Base-by-base conservation (phyloP, 2,888 invertebrate species). In the Drosophila stalkeri region DNA sequence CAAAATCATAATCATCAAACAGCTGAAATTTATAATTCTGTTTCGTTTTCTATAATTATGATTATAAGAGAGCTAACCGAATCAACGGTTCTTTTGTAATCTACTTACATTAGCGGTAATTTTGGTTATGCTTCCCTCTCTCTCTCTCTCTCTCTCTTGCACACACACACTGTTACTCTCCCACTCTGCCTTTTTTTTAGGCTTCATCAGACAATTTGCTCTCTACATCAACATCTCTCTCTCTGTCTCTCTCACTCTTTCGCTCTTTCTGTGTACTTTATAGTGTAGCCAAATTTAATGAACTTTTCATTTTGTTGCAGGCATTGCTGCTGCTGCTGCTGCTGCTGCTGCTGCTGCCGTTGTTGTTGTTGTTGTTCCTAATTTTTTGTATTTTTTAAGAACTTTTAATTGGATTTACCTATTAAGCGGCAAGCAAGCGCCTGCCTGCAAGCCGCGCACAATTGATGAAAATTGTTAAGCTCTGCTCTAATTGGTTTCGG, bases 391-490 rank as follows among this genome's bases (percentile, higher is more conserved):
- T 51, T 80, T 67, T 75, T 72, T 49, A 72, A 82, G 80, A 80
- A 80, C 80, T 82, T 80, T 81, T 81, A 82, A 82, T 81, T 82
- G 81, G 80, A 81, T 82, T 82, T 81, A 81, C 80, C 77, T 82
- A 80, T 80, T 80, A 81, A 77, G 77, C 71, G 80, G 63, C 72
- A 69, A 79, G 72, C 65, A 33, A 49, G 49, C 77, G 77, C 77
- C 52, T 72, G 77, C 77, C 51, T 72, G 49, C 49, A 33, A 49
- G 49, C 49, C 49, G 49, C 49, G 49, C 49, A 61, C 81, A 82
- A 80, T 81, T 82, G 83, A 82, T 81, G 83, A 81, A 81, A 81
- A 82, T 77, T 82, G 80, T 81, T 82, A 77, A 81, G 81, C 82
- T 77, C 56, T 82, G 81, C 77, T 82, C 80, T 77, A 81, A 81